Conservation (phyloP, 2,797 vertebrate species). For the Otolemur crassicaudatus region DNA sequence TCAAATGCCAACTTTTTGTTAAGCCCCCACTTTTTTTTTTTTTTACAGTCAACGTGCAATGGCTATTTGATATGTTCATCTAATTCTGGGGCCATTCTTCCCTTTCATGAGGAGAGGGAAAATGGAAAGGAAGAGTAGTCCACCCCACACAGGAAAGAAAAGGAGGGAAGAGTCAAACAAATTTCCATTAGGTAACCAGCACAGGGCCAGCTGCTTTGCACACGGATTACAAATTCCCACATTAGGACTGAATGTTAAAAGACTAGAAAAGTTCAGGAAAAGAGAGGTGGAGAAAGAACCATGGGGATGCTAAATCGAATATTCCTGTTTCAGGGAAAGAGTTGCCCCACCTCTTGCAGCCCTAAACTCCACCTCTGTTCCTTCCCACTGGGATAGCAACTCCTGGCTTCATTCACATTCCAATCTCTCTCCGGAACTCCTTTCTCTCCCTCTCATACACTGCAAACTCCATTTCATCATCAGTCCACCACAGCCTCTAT, state of each 20-base stretch:
- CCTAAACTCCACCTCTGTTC: not conserved
- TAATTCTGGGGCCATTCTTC: not conserved
- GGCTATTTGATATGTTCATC: not conserved
- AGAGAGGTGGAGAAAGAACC: not conserved
- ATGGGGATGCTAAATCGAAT: not conserved
- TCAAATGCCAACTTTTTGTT: not conserved
- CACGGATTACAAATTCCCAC: not conserved
- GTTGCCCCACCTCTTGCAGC: not conserved
- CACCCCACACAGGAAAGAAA: not conserved
- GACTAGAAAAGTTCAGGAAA: slow-evolving; percentile 17
- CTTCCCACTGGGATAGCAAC: not conserved
- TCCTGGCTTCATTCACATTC: not conserved
- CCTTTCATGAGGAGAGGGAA: not conserved
- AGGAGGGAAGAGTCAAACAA: not conserved
- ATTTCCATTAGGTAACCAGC: slow-evolving; percentile 2
- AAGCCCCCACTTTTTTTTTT: not conserved
- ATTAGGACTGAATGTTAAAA: slow-evolving; percentile 46
- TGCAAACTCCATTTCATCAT: not conserved
- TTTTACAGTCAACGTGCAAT: not conserved
- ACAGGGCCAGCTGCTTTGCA: not conserved
- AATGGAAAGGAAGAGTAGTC: not conserved
- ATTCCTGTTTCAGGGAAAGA: not conserved
- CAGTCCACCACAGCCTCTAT: not conserved
- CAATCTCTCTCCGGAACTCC: not conserved
- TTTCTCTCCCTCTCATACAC: not conserved